Percentiles rank a stretch among this genome's conserved stretches.
These are phyloP conservation scores for Micrastur ruficollis DNA, from an alignment of 2,797 vertebrate genomes.

Conservation along the genomic window DNA sequence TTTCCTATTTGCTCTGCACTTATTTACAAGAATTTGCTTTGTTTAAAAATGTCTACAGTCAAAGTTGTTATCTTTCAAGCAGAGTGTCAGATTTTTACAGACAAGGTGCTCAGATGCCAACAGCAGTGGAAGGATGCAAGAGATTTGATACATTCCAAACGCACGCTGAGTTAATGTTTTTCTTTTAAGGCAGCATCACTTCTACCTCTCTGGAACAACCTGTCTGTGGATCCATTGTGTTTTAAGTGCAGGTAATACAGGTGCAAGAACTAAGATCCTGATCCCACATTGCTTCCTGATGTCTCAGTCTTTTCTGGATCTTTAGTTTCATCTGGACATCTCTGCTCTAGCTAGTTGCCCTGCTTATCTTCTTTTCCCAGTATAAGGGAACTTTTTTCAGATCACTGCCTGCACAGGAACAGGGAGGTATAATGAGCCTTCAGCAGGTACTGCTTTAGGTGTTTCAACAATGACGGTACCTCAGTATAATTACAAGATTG, in stretches of 20 bases:
- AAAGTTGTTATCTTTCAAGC: not conserved
- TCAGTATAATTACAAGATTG: not conserved
- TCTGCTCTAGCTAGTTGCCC: not conserved
- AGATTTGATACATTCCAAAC: not conserved
- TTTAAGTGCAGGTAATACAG: not conserved
- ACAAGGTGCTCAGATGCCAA: not conserved
- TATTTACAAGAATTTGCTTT: not conserved
- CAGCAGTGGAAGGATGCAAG: not conserved
- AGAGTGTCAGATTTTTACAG: not conserved
- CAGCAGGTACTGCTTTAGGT: not conserved
- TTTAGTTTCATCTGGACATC: not conserved
- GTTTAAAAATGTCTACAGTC: not conserved
- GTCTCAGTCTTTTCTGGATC: not conserved
- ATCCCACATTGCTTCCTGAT: not conserved
- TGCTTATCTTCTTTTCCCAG: not conserved
- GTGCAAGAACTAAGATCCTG: not conserved
- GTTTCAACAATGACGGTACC: not conserved
- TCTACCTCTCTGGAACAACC: not conserved
- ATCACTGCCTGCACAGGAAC: not conserved
- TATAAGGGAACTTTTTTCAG: not conserved
- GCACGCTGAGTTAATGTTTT: not conserved
- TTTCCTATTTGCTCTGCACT: not conserved
- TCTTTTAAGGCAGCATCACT: not conserved
- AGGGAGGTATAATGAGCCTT: not conserved
- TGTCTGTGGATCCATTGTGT: not conserved